A percentile compares a stretch with the other conserved stretches of the same genome.
Evolutionary conservation across 30 jellyfish, hydroid and myxozoan genomes (phyloP).

Genomic region (Aurelia sp.): DNA sequence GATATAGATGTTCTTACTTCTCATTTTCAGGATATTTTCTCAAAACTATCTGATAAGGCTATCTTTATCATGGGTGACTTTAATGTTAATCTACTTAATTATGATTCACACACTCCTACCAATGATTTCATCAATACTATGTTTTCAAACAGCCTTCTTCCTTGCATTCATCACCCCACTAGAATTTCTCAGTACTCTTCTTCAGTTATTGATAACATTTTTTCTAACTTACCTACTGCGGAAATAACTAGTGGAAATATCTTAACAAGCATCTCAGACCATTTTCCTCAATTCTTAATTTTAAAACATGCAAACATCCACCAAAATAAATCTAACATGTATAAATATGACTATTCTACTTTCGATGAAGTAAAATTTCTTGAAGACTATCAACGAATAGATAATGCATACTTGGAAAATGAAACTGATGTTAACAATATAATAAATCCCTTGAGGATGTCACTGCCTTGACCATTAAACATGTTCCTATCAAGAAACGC

Average conservation of each 20-base stretch:
- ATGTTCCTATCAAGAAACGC: constrained; percentile 44
- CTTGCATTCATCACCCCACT: constrained; percentile 1
- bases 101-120: constrained; percentile 42
- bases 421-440: constrained; percentile 38
- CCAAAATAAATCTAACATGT: constrained; percentile 27
- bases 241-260: constrained; percentile 50
- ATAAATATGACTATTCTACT: constrained; percentile 36
- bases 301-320: constrained; percentile 32
- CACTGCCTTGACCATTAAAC: constrained; percentile 22
- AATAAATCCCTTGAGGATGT: constrained; percentile 30
- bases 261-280: constrained; percentile 42
- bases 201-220: constrained; percentile 5
- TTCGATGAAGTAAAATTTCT: constrained; percentile 34
- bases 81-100: neutral
- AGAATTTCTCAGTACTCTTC: constrained; percentile 34
- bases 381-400: constrained; percentile 26
- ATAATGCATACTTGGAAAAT: constrained; percentile 24
- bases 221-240: constrained; percentile 16
- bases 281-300: constrained; percentile 52
- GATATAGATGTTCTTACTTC: constrained; percentile 40
- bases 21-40: constrained; percentile 34
- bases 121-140: constrained; percentile 33
- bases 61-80: constrained; percentile 24
- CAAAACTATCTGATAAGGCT: constrained; percentile 20
- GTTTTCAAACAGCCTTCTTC: constrained; percentile 47